phyloP scores from a whole-genome alignment of 2,888 invertebrate genomes.

The Chymomyza caudatula region DNA sequence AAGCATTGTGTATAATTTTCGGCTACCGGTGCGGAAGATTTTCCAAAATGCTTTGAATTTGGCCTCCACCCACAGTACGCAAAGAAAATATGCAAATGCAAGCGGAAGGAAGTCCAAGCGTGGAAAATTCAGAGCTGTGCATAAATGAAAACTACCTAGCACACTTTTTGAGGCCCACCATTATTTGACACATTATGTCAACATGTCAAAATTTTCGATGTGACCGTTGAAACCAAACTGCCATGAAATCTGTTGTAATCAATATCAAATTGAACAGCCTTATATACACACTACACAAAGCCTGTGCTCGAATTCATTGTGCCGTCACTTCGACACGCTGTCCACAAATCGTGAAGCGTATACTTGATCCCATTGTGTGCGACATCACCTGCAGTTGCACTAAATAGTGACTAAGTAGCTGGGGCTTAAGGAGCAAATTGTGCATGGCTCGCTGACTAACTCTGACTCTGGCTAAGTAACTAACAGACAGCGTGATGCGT shows the following conservation, averaged over 20 bases:
- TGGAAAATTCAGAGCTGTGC: not conserved
- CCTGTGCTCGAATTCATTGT: constrained; percentile 24
- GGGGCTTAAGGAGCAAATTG: constrained; percentile 34
- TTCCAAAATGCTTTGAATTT: constrained; percentile 54
- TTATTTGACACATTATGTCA: not conserved
- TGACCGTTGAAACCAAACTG: not conserved
- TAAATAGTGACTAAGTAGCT: constrained; percentile 26
- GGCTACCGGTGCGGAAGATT: constrained; percentile 10
- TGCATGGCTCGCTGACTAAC: constrained; percentile 45
- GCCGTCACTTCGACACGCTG: not conserved
- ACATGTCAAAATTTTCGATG: not conserved
- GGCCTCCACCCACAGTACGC: constrained; percentile 20
- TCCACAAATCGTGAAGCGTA: not conserved
- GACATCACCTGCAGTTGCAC: not conserved
- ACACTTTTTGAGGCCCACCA: too few relatives aligned
- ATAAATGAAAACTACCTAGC: too few relatives aligned
- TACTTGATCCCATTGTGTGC: not conserved
- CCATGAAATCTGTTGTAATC: not conserved
- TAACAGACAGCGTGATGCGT: constrained; percentile 38
- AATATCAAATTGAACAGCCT: not conserved
- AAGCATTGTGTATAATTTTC: too few relatives aligned
- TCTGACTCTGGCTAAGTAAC: constrained; percentile 3
- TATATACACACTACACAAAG: too few relatives aligned
- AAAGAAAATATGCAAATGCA: not conserved
- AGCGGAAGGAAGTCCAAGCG: not conserved